Evolutionary conservation across 2,888 invertebrate species (phyloP).

Genomic region (Mesoligia furuncula): DNA sequence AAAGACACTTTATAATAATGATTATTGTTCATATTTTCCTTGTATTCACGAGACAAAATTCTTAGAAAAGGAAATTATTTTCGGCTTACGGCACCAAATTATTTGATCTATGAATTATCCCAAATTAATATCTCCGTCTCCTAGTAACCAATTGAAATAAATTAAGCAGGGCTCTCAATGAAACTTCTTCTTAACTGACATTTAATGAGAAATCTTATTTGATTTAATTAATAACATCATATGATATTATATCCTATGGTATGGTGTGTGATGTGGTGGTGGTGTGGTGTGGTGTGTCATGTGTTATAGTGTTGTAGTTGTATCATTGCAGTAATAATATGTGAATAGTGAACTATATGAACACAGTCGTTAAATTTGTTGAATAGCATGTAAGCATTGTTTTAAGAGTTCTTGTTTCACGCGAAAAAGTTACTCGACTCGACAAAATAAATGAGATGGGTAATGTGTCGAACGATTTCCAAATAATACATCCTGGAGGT

Average conservation of each 20-base stretch:
- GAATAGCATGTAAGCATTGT: slow-evolving; percentile 18
- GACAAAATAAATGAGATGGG: slow-evolving; percentile 44
- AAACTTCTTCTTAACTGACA: not conserved
- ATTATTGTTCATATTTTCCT: not conserved
- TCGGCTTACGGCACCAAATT: not conserved
- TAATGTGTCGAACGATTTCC: slow-evolving; percentile 27
- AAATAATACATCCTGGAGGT: slow-evolving; percentile 14
- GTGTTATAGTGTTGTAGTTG: too few species aligned
- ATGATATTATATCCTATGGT: too few species aligned
- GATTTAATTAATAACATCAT: slow-evolving; percentile 18
- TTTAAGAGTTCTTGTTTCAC: slow-evolving; percentile 3
- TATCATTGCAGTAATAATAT: too few species aligned
- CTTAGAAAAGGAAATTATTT: not conserved
- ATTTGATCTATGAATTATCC: not conserved
- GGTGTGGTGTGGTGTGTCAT: too few species aligned
- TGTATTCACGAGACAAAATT: not conserved
- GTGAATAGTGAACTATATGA: too few species aligned
- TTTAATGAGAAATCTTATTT: slow-evolving; percentile 26
- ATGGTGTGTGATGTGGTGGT: too few species aligned
- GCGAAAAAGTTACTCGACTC: slow-evolving; percentile 20
- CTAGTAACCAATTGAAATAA: slow-evolving; percentile 21
- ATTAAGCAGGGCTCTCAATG: not conserved
- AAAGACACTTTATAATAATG: not conserved
- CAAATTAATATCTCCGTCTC: not conserved
- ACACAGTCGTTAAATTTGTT: slow-evolving; percentile 39